phyloP scores from a whole-genome alignment of 2,113 vertebrate species.

The Atractosteus spatula region DNA sequence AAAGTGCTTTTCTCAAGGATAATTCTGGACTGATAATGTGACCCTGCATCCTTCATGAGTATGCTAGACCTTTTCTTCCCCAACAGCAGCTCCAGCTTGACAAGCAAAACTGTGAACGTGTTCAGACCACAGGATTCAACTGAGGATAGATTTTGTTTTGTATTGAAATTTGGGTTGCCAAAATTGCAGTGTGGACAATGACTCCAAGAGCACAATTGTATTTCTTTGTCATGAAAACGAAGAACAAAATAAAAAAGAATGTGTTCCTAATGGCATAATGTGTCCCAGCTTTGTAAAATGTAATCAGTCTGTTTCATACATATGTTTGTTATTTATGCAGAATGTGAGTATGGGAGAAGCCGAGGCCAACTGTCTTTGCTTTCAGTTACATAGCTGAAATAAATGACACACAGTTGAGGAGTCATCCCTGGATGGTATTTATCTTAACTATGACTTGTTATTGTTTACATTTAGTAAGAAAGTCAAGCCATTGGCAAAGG shows the following conservation, averaged over 20 bases:
- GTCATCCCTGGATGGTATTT: slow-evolving; percentile 14
- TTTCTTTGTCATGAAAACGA: background rate
- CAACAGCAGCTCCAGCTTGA: no score
- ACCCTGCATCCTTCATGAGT: no score
- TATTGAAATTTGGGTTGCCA: background rate
- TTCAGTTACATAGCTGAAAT: slow-evolving; percentile 8
- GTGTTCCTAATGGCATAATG: background rate
- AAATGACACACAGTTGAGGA: slow-evolving; percentile 13
- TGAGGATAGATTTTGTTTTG: no score
- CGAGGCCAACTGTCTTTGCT: background rate
- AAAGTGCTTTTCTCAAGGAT: no score
- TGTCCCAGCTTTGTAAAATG: background rate
- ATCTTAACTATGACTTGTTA: slow-evolving; percentile 11
- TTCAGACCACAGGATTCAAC: no score
- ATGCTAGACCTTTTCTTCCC: no score
- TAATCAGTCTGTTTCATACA: background rate
- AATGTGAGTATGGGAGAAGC: slow-evolving; percentile 6
- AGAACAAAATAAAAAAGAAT: background rate
- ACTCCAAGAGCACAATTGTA: background rate
- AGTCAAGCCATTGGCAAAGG: background rate
- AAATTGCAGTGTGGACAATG: background rate
- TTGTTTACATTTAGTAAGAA: slow-evolving; percentile 19
- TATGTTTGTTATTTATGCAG: slow-evolving; percentile 11
- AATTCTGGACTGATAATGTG: no score
- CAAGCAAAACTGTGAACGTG: no score